These are phyloP conservation scores for Serripes groenlandicus DNA, from an alignment of 2,888 invertebrate species.

Conservation along the genomic window DNA sequence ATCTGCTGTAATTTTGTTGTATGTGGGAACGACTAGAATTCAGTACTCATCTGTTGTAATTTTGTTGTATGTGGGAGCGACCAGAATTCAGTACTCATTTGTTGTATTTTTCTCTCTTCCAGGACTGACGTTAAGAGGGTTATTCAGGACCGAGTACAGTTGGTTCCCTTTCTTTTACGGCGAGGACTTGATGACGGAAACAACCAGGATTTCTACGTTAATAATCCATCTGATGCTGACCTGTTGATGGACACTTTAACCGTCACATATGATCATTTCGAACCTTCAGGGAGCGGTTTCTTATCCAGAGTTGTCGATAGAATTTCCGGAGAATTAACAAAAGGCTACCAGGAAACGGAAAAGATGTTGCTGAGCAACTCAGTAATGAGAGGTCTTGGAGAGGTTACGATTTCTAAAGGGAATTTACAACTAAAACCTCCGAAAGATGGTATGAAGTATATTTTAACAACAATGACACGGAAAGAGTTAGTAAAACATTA, in stretches of 20 bases:
- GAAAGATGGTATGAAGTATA: conserved; percentile 90
- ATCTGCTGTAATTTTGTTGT: no score
- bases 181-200: conserved; percentile 29
- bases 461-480: conserved; percentile 93
- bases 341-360: conserved; percentile 95
- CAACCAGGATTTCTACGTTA: conserved; percentile 90
- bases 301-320: conserved; percentile 95
- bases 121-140: conserved; percentile 93
- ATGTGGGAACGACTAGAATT: no score
- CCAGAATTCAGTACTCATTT: no score
- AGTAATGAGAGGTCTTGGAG: conserved; percentile 93
- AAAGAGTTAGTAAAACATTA: conserved; percentile 91
- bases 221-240: conserved; percentile 91
- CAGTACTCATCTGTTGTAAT: no score
- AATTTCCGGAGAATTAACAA: conserved; percentile 92
- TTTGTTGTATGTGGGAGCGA: no score
- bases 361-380: conserved; percentile 94
- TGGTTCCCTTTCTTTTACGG: conserved; percentile 92
- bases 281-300: conserved; percentile 91
- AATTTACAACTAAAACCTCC: conserved; percentile 91
- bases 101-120: no score
- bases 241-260: conserved; percentile 91
- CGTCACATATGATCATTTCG: conserved; percentile 93
- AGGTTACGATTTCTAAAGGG: conserved; percentile 90
- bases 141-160: conserved; percentile 92